Evolutionary conservation across 2,113 vertebrate species (phyloP).

Genomic region (Nycticryphes semicollaris): DNA sequence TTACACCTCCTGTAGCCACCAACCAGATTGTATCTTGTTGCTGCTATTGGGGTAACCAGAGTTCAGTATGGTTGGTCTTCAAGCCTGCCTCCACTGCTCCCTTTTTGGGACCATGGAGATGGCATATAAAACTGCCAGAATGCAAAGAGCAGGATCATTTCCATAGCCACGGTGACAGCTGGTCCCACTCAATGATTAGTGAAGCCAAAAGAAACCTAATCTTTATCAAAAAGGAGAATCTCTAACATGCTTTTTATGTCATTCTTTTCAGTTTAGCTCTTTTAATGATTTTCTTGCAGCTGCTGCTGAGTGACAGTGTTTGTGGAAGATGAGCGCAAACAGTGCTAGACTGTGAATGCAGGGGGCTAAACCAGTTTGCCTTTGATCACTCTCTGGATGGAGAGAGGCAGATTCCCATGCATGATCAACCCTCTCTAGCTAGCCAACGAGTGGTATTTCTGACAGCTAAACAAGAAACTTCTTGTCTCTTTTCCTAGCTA

Average conservation of each 20-base stretch:
- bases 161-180: neutral
- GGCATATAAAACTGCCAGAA: neutral
- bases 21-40: neutral
- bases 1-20: neutral
- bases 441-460: neutral
- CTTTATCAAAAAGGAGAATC: neutral
- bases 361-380: neutral
- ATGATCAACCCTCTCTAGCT: neutral
- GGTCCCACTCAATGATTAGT: neutral
- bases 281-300: neutral
- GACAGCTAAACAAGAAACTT: constrained; percentile 25
- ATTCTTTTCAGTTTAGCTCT: neutral
- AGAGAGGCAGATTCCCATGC: neutral
- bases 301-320: neutral
- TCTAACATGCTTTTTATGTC: neutral
- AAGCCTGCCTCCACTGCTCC: neutral
- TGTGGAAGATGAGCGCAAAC: neutral
- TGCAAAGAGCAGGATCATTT: neutral
- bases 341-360: neutral
- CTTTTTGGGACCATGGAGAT: neutral
- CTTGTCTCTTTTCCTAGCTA: neutral
- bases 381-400: constrained; percentile 23
- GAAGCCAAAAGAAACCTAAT: neutral
- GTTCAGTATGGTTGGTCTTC: neutral
- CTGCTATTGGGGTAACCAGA: neutral